Percentiles rank a stretch among this genome's conserved stretches.
Evolutionary conservation across 2,888 invertebrate species (phyloP).

Genomic region (Phaedon cochleariae): DNA sequence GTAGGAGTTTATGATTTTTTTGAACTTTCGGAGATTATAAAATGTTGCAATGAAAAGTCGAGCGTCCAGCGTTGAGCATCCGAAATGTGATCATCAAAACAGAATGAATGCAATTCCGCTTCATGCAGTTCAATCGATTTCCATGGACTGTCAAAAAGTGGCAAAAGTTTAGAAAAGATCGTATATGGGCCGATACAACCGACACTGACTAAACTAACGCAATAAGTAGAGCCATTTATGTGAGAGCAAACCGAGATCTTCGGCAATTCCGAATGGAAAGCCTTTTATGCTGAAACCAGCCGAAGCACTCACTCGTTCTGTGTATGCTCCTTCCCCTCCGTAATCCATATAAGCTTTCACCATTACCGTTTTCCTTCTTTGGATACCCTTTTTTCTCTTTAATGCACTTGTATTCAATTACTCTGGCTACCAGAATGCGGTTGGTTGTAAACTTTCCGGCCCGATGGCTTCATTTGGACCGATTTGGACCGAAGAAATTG

Average conservation of each 20-base stretch:
- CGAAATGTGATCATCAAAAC: too few species aligned
- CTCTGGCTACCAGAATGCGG: neutral
- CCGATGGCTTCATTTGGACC: neutral
- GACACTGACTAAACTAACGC: slow-evolving; percentile 55
- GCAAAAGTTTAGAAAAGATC: slow-evolving; percentile 22
- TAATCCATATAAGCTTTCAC: slow-evolving; percentile 46
- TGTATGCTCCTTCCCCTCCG: slow-evolving; percentile 44
- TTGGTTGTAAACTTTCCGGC: neutral
- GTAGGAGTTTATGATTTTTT: too few species aligned
- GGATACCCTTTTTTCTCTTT: slow-evolving; percentile 40
- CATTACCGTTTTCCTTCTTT: slow-evolving; percentile 43
- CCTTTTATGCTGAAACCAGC: slow-evolving; percentile 52
- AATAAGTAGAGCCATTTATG: slow-evolving; percentile 56
- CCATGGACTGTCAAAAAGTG: neutral
- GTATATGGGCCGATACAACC: slow-evolving; percentile 27
- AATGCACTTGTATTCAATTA: slow-evolving; percentile 43
- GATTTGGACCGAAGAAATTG: neutral
- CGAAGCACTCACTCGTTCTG: slow-evolving; percentile 43
- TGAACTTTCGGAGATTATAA: too few species aligned
- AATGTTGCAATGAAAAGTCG: too few species aligned
- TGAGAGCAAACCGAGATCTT: slow-evolving; percentile 56
- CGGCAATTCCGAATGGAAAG: slow-evolving; percentile 52
- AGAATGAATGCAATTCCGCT: too few species aligned
- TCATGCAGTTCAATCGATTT: too few species aligned
- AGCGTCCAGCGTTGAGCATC: too few species aligned